Conservation (phyloP, 2,888 invertebrate species). For the Luperina nickerlii region DNA sequence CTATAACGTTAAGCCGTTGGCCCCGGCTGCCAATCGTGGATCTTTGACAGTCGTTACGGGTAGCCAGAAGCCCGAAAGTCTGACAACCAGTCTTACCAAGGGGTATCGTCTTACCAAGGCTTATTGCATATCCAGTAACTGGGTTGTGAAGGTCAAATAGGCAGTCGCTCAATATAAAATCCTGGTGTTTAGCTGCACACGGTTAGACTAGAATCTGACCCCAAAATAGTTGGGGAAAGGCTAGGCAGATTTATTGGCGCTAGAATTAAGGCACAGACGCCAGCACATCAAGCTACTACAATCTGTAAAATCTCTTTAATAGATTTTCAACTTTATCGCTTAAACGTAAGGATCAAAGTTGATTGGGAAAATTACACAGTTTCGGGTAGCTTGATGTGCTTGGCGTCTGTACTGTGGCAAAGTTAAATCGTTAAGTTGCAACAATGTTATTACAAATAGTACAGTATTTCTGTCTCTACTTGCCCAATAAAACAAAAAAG, state of each 20-base stretch:
- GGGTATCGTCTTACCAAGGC: neutral
- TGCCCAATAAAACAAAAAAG: constrained; percentile 7
- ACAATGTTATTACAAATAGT: neutral
- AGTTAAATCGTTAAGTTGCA: neutral
- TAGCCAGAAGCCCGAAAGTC: neutral
- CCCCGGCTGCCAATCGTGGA: too few species aligned
- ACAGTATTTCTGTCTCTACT: neutral
- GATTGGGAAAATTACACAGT: too few species aligned
- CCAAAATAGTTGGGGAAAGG: neutral
- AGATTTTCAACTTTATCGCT: too few species aligned
- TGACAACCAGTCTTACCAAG: too few species aligned
- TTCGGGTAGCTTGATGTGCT: too few species aligned
- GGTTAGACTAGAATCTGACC: neutral
- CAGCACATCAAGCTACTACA: too few species aligned
- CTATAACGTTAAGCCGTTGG: too few species aligned
- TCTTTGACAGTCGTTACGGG: neutral
- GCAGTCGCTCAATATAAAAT: neutral
- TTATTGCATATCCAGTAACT: neutral
- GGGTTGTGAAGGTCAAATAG: neutral
- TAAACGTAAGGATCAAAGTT: too few species aligned
- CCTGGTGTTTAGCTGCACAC: neutral
- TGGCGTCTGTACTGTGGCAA: neutral
- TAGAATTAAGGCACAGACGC: too few species aligned
- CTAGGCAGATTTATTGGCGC: too few species aligned
- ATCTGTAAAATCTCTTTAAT: too few species aligned